These are phyloP conservation scores for Apotomis betuletana DNA, from an alignment of 2,888 invertebrate species.

Conservation along the genomic window DNA sequence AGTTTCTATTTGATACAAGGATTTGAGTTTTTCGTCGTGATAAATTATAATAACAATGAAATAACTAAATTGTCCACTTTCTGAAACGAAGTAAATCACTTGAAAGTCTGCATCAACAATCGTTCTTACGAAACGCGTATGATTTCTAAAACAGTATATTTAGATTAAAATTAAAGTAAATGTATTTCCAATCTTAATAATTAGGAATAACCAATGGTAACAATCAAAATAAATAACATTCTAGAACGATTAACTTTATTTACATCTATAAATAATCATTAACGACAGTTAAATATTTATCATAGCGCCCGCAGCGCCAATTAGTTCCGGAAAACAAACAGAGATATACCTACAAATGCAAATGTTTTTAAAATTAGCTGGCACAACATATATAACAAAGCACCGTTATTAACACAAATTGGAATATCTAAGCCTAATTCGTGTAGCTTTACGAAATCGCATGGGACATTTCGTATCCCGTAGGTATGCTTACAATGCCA, in stretches of 20 bases:
- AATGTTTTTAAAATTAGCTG: slow-evolving; percentile 64
- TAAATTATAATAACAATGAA: slow-evolving; percentile 22
- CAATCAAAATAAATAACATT: slow-evolving; percentile 2
- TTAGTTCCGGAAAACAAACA: slow-evolving; percentile 58
- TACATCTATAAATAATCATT: slow-evolving; percentile 23
- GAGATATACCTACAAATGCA: slow-evolving; percentile 68
- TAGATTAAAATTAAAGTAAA: not conserved
- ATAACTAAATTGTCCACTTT: not conserved
- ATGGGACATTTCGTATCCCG: slow-evolving; percentile 26
- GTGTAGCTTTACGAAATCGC: slow-evolving; percentile 59
- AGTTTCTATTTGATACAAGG: slow-evolving; percentile 63
- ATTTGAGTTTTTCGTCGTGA: slow-evolving; percentile 48
- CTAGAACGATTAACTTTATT: not conserved
- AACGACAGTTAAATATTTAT: slow-evolving; percentile 15
- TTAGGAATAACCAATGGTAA: not conserved
- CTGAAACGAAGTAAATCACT: not conserved
- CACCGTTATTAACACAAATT: slow-evolving; percentile 64
- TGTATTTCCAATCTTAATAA: not conserved
- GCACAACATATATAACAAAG: slow-evolving; percentile 59
- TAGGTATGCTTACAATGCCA: slow-evolving; percentile 2
- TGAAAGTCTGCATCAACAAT: not conserved
- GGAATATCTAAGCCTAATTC: slow-evolving; percentile 60
- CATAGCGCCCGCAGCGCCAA: slow-evolving; percentile 16
- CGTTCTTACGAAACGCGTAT: not conserved
- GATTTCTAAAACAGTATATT: not conserved